phyloP scores from a whole-genome alignment of 2,113 vertebrate species.

The Talpa occidentalis region DNA sequence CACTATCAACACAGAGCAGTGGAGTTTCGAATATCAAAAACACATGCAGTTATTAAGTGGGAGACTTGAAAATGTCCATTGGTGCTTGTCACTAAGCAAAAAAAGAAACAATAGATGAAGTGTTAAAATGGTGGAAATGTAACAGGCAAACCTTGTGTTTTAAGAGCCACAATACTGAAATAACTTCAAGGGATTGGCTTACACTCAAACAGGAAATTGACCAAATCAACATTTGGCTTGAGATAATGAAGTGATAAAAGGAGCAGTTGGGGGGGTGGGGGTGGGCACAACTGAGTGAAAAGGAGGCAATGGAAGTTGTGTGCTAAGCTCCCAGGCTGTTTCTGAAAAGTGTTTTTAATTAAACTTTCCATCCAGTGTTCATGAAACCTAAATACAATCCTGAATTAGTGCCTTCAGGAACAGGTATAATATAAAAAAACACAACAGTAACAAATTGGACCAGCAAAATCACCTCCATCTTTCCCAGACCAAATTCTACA shows the following conservation, averaged over 20 bases:
- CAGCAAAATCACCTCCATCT: slow-evolving; percentile 37
- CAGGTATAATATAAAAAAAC: slow-evolving; percentile 44
- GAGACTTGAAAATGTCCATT: slow-evolving; percentile 51
- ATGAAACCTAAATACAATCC: slow-evolving; percentile 58
- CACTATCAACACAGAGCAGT: slow-evolving; percentile 42
- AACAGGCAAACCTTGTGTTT: slow-evolving; percentile 65
- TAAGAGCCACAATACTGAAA: slow-evolving; percentile 66
- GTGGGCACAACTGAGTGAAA: neutral
- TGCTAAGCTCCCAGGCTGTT: slow-evolving; percentile 29
- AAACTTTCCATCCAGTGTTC: slow-evolving; percentile 67
- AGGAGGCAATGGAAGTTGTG: slow-evolving; percentile 14
- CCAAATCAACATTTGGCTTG: slow-evolving; percentile 78
- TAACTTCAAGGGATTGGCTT: slow-evolving; percentile 78
- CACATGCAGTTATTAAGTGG: slow-evolving; percentile 68
- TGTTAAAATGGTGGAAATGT: slow-evolving; percentile 75
- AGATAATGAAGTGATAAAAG: slow-evolving; percentile 81
- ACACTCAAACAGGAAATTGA: slow-evolving; percentile 80
- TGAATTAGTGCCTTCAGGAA: slow-evolving; percentile 65
- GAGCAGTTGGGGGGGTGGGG: neutral
- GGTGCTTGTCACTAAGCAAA: slow-evolving; percentile 67
- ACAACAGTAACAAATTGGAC: slow-evolving; percentile 52
- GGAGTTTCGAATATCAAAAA: slow-evolving; percentile 62
- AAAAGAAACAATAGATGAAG: slow-evolving; percentile 73
- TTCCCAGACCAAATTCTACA: slow-evolving; percentile 39
- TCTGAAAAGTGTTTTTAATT: slow-evolving; percentile 78